phyloP scores from a whole-genome alignment of 2,888 invertebrate genomes.

The Ormyrus pomaceus region DNA sequence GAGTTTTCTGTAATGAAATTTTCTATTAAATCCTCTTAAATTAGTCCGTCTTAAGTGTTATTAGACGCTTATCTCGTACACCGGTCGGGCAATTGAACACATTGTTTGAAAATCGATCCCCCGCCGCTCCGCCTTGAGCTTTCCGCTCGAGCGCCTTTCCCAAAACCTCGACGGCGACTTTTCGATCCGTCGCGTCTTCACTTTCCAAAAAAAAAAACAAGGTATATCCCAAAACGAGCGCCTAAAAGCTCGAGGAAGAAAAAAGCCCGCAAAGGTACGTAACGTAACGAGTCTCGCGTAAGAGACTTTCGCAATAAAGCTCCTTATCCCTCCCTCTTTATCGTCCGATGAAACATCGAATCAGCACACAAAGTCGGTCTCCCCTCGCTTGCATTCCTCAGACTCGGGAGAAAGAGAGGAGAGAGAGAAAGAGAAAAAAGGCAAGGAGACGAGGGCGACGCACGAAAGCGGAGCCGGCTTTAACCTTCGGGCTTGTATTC shows the following conservation, averaged over 20 bases:
- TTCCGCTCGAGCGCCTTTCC: too few species aligned
- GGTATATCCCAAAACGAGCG: not conserved
- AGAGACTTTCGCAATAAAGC: not conserved
- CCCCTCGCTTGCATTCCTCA: slow-evolving; percentile 13
- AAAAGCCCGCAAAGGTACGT: not conserved
- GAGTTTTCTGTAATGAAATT: not conserved
- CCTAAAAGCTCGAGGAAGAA: not conserved
- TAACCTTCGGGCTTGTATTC: slow-evolving; percentile 20
- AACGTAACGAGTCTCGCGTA: not conserved
- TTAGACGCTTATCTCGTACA: too few species aligned
- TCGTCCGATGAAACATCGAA: slow-evolving; percentile 8
- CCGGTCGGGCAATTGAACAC: too few species aligned
- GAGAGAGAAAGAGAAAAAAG: not conserved
- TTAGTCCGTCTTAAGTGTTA: too few species aligned
- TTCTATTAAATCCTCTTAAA: too few species aligned
- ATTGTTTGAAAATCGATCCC: too few species aligned
- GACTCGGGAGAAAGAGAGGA: not conserved
- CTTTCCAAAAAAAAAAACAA: not conserved
- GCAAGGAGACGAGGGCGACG: too few species aligned
- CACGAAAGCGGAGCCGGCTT: not conserved
- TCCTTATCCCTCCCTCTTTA: not conserved
- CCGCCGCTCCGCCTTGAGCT: too few species aligned
- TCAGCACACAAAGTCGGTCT: slow-evolving; percentile 1
- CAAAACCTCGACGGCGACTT: too few species aligned
- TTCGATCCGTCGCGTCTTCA: too few species aligned